phyloP scores from a whole-genome alignment of 2,797 vertebrate species.

The Brotula barbata region DNA sequence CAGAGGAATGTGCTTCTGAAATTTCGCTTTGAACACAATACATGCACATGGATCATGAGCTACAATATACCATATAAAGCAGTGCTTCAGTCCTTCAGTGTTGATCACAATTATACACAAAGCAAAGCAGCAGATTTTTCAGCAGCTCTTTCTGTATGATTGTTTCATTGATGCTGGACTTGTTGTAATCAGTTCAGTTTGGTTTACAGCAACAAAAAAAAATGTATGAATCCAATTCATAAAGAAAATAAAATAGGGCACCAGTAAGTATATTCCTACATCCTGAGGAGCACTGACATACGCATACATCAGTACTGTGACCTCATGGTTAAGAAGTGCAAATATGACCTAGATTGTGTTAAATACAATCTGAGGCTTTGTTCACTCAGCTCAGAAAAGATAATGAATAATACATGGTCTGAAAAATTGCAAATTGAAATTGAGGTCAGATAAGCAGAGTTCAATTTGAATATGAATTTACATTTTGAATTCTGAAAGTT shows the following conservation, averaged over 20 bases:
- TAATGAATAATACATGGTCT: constrained; percentile 71
- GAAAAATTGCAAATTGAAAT: constrained; percentile 70
- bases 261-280: background rate
- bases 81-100: constrained; percentile 4
- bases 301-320: constrained; percentile 33
- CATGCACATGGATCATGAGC: constrained; percentile 22
- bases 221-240: background rate
- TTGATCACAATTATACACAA: constrained; percentile 4
- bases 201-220: constrained; percentile 2
- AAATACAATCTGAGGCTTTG: constrained; percentile 51
- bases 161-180: constrained; percentile 1
- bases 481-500: constrained; percentile 44
- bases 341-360: constrained; percentile 57
- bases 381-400: constrained; percentile 54
- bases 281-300: background rate
- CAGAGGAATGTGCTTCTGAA: constrained; percentile 21
- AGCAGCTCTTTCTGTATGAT: background rate
- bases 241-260: constrained; percentile 5
- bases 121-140: background rate
- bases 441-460: constrained; percentile 64
- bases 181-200: background rate
- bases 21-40: constrained; percentile 32
- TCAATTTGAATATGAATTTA: constrained; percentile 67
- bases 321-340: constrained; percentile 55
- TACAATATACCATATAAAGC: constrained; percentile 20